Conservation (phyloP, 2,797 vertebrate species). For the Helostoma temminkii region DNA sequence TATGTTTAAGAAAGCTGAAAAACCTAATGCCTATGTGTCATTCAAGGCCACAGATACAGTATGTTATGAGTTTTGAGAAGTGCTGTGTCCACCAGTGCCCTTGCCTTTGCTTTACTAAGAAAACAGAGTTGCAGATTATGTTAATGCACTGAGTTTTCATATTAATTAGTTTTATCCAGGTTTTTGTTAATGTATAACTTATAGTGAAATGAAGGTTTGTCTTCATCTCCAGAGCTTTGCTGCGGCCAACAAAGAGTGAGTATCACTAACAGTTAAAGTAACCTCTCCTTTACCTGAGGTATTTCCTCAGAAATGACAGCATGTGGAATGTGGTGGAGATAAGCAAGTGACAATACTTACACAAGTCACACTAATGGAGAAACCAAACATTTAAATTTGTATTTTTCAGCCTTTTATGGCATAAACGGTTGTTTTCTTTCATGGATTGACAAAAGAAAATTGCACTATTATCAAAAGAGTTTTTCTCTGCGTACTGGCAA, state of each 20-base stretch:
- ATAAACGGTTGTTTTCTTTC: background rate
- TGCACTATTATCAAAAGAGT: background rate
- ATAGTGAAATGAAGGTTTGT: background rate
- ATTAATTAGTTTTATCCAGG: conserved; percentile 32
- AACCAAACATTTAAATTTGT: conserved; percentile 20
- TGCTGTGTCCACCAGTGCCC: no score
- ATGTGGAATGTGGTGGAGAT: background rate
- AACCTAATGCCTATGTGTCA: background rate
- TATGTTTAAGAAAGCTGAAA: background rate
- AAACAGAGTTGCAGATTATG: conserved; percentile 14
- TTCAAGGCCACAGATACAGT: background rate
- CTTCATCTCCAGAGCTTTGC: background rate
- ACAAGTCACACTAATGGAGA: conserved; percentile 20
- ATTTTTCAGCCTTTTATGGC: conserved; percentile 22
- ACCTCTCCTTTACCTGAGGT: background rate
- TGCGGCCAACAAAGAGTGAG: background rate
- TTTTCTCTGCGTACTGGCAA: background rate
- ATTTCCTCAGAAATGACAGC: background rate
- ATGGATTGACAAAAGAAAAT: no score
- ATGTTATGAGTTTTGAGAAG: background rate
- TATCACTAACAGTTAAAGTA: background rate
- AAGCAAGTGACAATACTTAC: no score
- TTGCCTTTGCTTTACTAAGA: background rate
- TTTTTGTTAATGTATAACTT: conserved; percentile 11
- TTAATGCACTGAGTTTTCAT: background rate